phyloP scores from a whole-genome alignment of 2,888 invertebrate species.

The Pelosia muscerda region DNA sequence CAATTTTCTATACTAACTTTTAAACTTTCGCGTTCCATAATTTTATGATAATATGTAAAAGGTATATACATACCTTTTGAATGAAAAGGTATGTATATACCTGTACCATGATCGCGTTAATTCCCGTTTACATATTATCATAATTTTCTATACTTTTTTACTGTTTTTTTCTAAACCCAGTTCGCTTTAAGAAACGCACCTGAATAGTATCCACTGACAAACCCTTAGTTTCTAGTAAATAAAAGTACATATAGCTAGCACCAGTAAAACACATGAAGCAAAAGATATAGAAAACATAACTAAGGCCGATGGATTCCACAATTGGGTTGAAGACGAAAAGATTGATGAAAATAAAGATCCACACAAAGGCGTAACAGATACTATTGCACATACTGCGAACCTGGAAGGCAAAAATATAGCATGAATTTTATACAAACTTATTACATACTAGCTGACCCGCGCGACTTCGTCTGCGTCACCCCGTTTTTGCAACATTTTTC shows the following conservation, averaged over 20 bases:
- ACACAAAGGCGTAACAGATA: conserved; percentile 59
- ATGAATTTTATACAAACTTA: no score
- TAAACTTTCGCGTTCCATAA: no score
- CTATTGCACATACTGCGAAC: conserved; percentile 71
- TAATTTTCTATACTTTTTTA: background rate
- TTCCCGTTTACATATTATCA: no score
- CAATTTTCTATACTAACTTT: no score
- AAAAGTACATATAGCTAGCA: conserved; percentile 64
- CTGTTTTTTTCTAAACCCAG: conserved; percentile 28
- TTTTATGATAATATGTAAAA: no score
- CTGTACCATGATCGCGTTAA: no score
- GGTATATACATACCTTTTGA: no score
- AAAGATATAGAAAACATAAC: conserved; percentile 73
- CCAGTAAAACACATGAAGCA: conserved; percentile 66
- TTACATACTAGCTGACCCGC: no score
- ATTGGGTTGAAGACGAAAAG: conserved; percentile 71
- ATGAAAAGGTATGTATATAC: no score
- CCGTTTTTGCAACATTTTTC: no score
- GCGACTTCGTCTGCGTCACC: no score
- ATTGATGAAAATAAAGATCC: conserved; percentile 68
- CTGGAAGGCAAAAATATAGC: conserved; percentile 45
- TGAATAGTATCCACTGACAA: conserved; percentile 70
- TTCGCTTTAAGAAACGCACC: conserved; percentile 56
- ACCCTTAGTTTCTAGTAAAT: conserved; percentile 79
- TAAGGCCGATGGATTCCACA: conserved; percentile 64